Percentiles rank a stretch among this genome's conserved stretches.
phyloP scores from a whole-genome alignment of 1,140 invertebrate species.

The Chironomus tepperi region DNA sequence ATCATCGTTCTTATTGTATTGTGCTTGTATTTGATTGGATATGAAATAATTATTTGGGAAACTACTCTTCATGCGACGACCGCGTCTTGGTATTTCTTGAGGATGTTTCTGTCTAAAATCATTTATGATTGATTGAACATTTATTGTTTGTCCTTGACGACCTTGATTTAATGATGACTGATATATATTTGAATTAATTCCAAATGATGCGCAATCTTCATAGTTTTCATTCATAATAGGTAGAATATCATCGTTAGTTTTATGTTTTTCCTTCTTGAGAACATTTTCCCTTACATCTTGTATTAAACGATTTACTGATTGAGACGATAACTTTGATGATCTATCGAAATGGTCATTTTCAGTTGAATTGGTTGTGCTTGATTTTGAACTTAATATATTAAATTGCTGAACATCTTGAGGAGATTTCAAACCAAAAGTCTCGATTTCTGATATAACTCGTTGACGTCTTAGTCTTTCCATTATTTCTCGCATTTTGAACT shows the following conservation, averaged over 20 bases:
- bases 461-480: background rate
- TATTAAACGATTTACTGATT: background rate
- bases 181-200: background rate
- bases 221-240: background rate
- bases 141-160: constrained; percentile 63
- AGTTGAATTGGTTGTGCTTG: background rate
- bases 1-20: constrained; percentile 21
- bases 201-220: background rate
- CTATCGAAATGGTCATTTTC: background rate
- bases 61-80: constrained; percentile 45
- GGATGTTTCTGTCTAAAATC: constrained; percentile 68
- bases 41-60: background rate
- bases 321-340: background rate
- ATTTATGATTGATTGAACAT: constrained; percentile 73
- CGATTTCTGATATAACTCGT: background rate
- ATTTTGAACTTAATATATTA: background rate
- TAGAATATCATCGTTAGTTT: background rate
- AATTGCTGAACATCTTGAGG: background rate
- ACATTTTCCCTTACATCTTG: background rate
- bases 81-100: constrained; percentile 55
- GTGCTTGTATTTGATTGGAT: background rate
- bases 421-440: background rate
- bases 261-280: background rate
- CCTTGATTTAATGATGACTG: constrained; percentile 34
- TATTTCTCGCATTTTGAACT: background rate